Evolutionary conservation across 2,888 invertebrate genomes (phyloP), one percentile per base, ranked within the genome.

Genomic region (Lymantria dispar): DNA sequence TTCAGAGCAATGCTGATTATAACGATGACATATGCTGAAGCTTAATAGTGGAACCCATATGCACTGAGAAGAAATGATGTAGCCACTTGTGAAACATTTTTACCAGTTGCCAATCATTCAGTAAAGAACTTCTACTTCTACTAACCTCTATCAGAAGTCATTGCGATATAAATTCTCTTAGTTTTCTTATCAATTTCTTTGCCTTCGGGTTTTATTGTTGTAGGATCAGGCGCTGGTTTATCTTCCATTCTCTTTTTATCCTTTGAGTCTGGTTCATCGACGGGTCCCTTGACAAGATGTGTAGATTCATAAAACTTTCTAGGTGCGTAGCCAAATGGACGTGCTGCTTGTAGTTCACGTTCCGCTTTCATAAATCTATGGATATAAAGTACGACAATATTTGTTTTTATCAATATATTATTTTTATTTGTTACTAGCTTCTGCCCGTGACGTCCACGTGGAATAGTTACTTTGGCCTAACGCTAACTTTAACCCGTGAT

Each of bases 351-450:
- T 47, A 96, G 82, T 53, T 96, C 96, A 45, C 94, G 89, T 75
- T 96, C 96, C 33, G 96, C 96, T 67, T 87, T 89, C 22, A 95
- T 93, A 77, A 95, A 96, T 74, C 96, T 96, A 43, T 11, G 31
- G 15, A 14, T 10, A 36, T 33, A 5, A 22, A 22, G n/a, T n/a
- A n/a, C n/a, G n/a, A n/a, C n/a, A n/a, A n/a, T n/a, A n/a, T 5
- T 22, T 22, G 22, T 22, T 22, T 5, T 22, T 22, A 22, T 22
- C 22, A 22, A 22, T n/a, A 22, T 22, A 22, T 22, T 22, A 3
- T 22, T 22, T 22, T 22, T 3, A 22, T 22, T 22, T 22, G 22
- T 22, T 22, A 22, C 5, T 22, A 3, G 22, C 2, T 22, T 5
- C 22, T n/a, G n/a, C n/a, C n/a, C n/a, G n/a, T n/a, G n/a, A n/a